Evolutionary conservation across 2,888 invertebrate genomes (phyloP).

Genomic region (Campoletis raptor): DNA sequence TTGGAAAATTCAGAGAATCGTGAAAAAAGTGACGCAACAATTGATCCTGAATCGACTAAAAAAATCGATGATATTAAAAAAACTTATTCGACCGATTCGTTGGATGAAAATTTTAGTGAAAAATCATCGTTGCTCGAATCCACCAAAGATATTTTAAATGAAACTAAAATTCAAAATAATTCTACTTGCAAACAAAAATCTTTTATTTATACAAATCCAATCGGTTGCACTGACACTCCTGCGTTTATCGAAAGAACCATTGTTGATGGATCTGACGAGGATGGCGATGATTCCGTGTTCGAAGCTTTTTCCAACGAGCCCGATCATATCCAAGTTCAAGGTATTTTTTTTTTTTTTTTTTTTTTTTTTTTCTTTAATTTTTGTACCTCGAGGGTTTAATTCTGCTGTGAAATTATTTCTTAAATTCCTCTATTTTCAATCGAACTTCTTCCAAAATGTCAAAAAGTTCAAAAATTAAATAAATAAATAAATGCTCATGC

Average conservation of each 20-base stretch:
- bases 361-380: slow-evolving; percentile 4
- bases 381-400: background rate
- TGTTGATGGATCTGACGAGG: slow-evolving; percentile 81
- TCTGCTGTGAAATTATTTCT: background rate
- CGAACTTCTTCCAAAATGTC: background rate
- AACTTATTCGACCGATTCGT: slow-evolving; percentile 48
- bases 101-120: slow-evolving; percentile 50
- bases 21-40: slow-evolving; percentile 54
- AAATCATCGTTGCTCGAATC: slow-evolving; percentile 34
- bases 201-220: background rate
- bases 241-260: slow-evolving; percentile 81
- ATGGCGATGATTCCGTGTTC: slow-evolving; percentile 83
- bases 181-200: background rate
- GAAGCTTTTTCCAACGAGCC: slow-evolving; percentile 73
- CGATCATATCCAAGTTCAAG: slow-evolving; percentile 50
- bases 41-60: slow-evolving; percentile 62
- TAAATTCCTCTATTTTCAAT: background rate
- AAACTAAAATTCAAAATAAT: slow-evolving; percentile 39
- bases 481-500: too few relatives aligned
- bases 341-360: slow-evolving; percentile 42
- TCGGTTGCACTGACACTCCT: slow-evolving; percentile 73
- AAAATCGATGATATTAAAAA: slow-evolving; percentile 54
- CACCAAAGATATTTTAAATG: slow-evolving; percentile 50
- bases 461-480: too few relatives aligned
- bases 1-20: slow-evolving; percentile 46